A percentile compares a stretch with the other conserved stretches of the same genome.
These are phyloP conservation scores for Meda fulgida DNA, from an alignment of 2,797 vertebrate genomes.

Conservation along the genomic window DNA sequence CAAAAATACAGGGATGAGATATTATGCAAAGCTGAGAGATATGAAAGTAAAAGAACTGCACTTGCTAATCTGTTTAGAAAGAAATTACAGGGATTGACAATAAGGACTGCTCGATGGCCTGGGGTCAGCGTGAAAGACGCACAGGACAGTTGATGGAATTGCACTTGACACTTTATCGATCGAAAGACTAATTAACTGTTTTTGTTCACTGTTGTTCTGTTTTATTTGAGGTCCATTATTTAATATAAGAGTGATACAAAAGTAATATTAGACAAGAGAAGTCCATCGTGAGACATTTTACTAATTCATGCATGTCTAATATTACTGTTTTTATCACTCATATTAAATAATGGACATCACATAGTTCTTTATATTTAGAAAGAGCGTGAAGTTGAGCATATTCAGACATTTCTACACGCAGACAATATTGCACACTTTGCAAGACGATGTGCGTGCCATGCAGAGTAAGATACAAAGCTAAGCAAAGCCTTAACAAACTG, in stretches of 20 bases:
- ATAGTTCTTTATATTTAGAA: background rate
- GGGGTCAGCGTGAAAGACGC: background rate
- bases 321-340: background rate
- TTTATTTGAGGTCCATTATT: background rate
- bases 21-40: slow-evolving; percentile 19
- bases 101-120: background rate
- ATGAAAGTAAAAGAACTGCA: slow-evolving; percentile 3
- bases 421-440: background rate
- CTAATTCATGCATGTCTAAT: background rate
- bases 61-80: background rate
- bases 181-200: background rate
- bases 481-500: background rate
- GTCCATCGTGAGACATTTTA: background rate
- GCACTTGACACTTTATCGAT: background rate
- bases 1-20: background rate
- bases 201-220: background rate
- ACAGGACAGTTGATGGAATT: background rate
- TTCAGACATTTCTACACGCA: background rate
- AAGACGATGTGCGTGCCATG: background rate
- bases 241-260: no score
- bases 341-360: background rate
- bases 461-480: background rate
- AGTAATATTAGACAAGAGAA: no score
- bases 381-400: background rate
- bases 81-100: background rate